These are phyloP conservation scores for Drosophila rellima DNA, from an alignment of 2,888 invertebrate genomes.

Conservation along the genomic window DNA sequence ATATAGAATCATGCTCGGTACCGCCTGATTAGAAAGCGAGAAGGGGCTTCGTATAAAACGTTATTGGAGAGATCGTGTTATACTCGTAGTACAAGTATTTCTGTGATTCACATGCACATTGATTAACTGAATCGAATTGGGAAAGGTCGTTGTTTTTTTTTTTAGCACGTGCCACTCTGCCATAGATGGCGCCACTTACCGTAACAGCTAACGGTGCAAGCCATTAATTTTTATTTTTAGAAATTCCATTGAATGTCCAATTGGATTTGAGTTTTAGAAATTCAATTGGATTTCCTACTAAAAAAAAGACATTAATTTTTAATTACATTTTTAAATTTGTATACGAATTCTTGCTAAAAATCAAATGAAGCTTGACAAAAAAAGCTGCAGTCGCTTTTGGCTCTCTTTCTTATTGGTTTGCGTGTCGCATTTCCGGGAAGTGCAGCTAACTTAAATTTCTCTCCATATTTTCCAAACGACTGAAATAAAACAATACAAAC, in stretches of 20 bases:
- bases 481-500: constrained; percentile 3
- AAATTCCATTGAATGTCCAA: constrained; percentile 8
- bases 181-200: constrained; percentile 49
- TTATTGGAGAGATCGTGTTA: constrained; percentile 55
- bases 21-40: too few relatives aligned
- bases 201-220: constrained; percentile 46
- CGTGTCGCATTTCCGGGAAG: constrained; percentile 58
- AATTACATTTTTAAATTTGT: constrained; percentile 17
- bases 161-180: constrained; percentile 32
- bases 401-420: constrained; percentile 6
- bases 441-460: constrained; percentile 3
- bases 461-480: constrained; percentile 5
- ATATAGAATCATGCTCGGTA: constrained; percentile 33
- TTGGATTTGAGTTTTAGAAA: constrained; percentile 19
- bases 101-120: constrained; percentile 43
- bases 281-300: constrained; percentile 28
- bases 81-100: not conserved
- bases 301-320: constrained; percentile 29
- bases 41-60: constrained; percentile 16
- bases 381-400: constrained; percentile 18
- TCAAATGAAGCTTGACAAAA: constrained; percentile 33
- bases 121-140: constrained; percentile 41
- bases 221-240: constrained; percentile 19
- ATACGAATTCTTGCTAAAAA: constrained; percentile 43
- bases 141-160: constrained; percentile 40